phyloP scores from a whole-genome alignment of 1,140 invertebrate genomes.

The Drosophila jambulina region DNA sequence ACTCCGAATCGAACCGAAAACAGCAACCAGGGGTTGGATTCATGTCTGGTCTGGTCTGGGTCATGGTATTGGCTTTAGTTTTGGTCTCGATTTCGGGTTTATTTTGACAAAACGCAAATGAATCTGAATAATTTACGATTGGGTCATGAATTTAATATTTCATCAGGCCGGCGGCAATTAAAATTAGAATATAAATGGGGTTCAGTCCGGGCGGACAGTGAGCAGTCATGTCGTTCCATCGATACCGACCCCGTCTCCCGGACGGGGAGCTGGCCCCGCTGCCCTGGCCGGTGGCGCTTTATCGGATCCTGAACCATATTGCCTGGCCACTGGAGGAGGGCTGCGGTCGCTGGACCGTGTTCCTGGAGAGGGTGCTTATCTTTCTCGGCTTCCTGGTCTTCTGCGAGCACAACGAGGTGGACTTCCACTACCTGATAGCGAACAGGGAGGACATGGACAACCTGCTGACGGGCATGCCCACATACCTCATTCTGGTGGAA shows the following conservation, averaged over 20 bases:
- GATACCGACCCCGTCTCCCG: conserved; percentile 55
- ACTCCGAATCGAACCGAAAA: conserved; percentile 14
- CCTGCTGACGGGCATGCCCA: conserved; percentile 69
- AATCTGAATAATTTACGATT: conserved; percentile 49
- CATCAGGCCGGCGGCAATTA: conserved; percentile 48
- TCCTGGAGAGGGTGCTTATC: conserved; percentile 34
- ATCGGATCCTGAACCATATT: conserved; percentile 60
- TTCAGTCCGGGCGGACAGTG: conserved; percentile 4
- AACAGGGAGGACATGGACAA: conserved; percentile 61
- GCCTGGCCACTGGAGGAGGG: conserved; percentile 67
- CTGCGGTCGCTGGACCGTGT: conserved; percentile 12
- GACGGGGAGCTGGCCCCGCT: conserved; percentile 50
- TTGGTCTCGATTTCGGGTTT: conserved; percentile 41
- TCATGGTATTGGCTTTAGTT: conserved; percentile 5
- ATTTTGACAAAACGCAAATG: conserved; percentile 50
- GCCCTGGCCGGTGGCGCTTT: conserved; percentile 62
- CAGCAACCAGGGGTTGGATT: conserved; percentile 3
- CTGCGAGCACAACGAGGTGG: conserved; percentile 60
- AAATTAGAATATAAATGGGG: conserved; percentile 60
- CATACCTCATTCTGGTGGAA: conserved; percentile 65
- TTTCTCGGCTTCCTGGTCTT: conserved; percentile 64
- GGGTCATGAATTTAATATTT: conserved; percentile 56
- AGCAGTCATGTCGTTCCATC: conserved; percentile 24
- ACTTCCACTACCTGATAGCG: conserved; percentile 56
- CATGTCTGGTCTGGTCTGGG: conserved; percentile 2